Conservation (phyloP, 2,113 vertebrate genomes). For the Neogale vison region DNA sequence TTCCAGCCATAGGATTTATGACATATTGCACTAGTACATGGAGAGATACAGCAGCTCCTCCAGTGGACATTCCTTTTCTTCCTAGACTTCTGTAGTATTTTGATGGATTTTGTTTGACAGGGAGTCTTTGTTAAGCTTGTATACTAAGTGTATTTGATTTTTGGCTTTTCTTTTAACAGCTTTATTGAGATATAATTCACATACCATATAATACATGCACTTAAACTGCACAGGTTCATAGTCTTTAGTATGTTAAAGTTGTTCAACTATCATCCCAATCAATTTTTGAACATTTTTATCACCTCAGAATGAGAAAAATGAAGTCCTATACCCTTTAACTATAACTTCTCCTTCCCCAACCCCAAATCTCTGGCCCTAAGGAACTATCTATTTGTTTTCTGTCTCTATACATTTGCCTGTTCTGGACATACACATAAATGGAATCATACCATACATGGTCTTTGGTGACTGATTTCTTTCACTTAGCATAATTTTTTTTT, state of each 20-base stretch:
- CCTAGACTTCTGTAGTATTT: background rate
- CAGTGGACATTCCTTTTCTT: background rate
- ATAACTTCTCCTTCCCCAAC: background rate
- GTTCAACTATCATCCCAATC: background rate
- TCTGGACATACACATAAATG: background rate
- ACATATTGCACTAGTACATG: background rate
- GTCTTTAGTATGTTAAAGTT: background rate
- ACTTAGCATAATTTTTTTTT: background rate
- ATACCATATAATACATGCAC: background rate
- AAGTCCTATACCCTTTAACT: background rate
- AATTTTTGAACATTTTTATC: background rate
- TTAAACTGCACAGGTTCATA: background rate
- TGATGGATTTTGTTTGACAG: background rate
- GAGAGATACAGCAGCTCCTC: background rate
- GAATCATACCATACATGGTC: background rate
- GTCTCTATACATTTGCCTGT: background rate
- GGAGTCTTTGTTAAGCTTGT: background rate
- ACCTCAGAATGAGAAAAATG: background rate
- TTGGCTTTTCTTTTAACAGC: slow-evolving; percentile 18
- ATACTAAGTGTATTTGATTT: background rate
- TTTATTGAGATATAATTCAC: background rate
- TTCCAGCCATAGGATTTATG: background rate
- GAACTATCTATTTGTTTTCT: background rate
- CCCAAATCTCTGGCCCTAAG: background rate
- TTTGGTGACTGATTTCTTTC: background rate